Conservation (phyloP, 2,888 invertebrate genomes). For the Mimachlamys varia region DNA sequence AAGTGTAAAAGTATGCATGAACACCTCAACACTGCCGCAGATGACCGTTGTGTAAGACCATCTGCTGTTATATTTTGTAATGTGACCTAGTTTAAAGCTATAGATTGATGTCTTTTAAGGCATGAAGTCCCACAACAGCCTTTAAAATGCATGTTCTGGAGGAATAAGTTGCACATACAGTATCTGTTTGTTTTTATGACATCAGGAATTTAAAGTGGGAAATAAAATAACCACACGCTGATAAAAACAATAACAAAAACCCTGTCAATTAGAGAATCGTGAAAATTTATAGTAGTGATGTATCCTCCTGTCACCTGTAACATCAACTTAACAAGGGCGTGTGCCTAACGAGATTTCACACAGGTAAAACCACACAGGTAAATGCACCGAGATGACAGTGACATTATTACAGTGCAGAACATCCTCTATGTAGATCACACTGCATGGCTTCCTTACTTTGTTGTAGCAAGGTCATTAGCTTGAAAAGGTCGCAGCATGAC, state of each 20-base stretch:
- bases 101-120: background rate
- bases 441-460: conserved; percentile 1
- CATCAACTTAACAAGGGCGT: conserved; percentile 36
- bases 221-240: background rate
- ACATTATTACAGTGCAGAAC: background rate
- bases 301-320: background rate
- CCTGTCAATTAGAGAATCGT: conserved; percentile 3
- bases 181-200: background rate
- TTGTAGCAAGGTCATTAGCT: background rate
- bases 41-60: background rate
- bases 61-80: background rate
- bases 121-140: conserved; percentile 7
- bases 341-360: background rate
- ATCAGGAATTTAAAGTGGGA: background rate
- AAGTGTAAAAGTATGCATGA: background rate
- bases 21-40: too few species aligned
- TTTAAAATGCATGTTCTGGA: background rate
- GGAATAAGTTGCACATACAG: background rate
- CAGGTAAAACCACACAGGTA: conserved; percentile 32
- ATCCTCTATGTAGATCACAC: conserved; percentile 19
- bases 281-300: background rate
- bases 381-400: background rate
- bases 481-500: background rate
- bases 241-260: background rate
- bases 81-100: background rate